Conservation (phyloP, 2,113 vertebrate genomes). For the Elephantulus edwardii region DNA sequence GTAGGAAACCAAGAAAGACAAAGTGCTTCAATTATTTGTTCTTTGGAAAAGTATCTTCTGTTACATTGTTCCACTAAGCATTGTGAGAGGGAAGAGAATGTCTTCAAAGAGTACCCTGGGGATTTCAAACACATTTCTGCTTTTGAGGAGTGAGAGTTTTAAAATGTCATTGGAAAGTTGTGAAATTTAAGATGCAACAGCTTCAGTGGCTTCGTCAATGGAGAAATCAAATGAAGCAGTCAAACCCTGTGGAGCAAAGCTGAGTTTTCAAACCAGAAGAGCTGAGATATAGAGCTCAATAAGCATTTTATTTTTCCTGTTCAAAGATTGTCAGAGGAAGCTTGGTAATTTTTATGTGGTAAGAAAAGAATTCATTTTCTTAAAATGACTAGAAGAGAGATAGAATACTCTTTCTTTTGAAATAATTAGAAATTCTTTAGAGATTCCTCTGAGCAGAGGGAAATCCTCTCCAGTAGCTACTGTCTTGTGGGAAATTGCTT, state of each 20-base stretch:
- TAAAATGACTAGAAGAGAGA: background rate
- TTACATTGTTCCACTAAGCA: constrained; percentile 15
- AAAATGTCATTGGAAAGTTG: constrained; percentile 46
- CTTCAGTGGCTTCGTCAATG: background rate
- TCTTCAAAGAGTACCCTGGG: constrained; percentile 54
- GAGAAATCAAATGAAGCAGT: background rate
- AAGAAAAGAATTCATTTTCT: background rate
- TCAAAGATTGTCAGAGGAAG: background rate
- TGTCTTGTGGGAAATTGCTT: background rate
- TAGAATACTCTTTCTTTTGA: background rate
- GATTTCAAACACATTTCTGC: constrained; percentile 59
- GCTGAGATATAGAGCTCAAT: background rate
- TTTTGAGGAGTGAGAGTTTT: constrained; percentile 44
- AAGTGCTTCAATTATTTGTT: constrained; percentile 71
- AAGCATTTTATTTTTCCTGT: background rate
- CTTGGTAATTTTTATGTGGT: background rate
- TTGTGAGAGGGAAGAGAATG: constrained; percentile 38
- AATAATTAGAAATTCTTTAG: background rate
- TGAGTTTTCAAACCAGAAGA: constrained; percentile 21
- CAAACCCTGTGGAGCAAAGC: background rate
- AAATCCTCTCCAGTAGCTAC: background rate
- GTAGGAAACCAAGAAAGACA: constrained; percentile 60
- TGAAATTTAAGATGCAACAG: constrained; percentile 42
- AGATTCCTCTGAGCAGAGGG: background rate
- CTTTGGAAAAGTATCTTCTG: constrained; percentile 65